A percentile compares a stretch with the other conserved stretches of the same genome.
Conservation (phyloP, 1,140 invertebrate species). For the Cherax quadricarinatus region DNA sequence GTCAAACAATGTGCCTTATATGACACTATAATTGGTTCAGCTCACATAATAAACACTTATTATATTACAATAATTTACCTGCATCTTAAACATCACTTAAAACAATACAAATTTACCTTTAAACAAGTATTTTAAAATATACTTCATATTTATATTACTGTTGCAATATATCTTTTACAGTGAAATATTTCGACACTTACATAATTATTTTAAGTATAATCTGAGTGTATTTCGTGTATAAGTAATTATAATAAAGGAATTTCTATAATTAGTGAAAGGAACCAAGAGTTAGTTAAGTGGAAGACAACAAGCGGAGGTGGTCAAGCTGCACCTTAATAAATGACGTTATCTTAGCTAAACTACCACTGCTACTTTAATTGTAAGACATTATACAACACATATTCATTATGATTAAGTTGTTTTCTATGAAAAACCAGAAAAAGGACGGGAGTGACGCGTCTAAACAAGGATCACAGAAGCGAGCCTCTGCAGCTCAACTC, state of each 20-base stretch:
- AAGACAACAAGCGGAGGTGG: constrained; percentile 61
- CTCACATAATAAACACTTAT: too few relatives aligned
- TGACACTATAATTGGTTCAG: too few relatives aligned
- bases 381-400: constrained; percentile 31
- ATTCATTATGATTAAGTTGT: constrained; percentile 94
- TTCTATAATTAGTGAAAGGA: background rate
- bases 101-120: too few relatives aligned
- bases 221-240: too few relatives aligned
- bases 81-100: background rate
- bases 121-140: too few relatives aligned
- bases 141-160: too few relatives aligned
- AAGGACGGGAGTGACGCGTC: constrained; percentile 93
- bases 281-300: constrained; percentile 19
- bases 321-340: constrained; percentile 30
- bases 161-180: too few relatives aligned
- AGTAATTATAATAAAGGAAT: too few relatives aligned
- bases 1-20: too few relatives aligned
- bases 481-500: constrained; percentile 95
- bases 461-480: constrained; percentile 84
- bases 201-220: too few relatives aligned
- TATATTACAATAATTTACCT: background rate
- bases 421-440: constrained; percentile 98
- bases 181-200: too few relatives aligned
- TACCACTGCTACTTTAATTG: constrained; percentile 34
- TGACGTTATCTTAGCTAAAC: constrained; percentile 57